Base-by-base conservation (phyloP, 2,113 vertebrate species). In the Megalops atlanticus region DNA sequence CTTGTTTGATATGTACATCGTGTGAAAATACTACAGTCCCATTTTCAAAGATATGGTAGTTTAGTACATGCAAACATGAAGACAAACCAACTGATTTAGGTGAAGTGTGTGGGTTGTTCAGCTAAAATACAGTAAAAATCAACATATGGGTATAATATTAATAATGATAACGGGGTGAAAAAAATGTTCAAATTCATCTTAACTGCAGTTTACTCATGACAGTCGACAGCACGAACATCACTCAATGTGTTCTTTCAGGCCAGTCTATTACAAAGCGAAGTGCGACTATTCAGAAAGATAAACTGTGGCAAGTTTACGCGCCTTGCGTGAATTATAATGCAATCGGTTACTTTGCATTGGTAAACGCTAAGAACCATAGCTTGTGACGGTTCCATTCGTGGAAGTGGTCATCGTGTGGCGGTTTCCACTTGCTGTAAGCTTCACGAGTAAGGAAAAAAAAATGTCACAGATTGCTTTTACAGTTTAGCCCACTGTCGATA, bases 251-350 rank as follows among this genome's bases (percentile, higher is more conserved):
- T 64, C 58, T 18, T 54, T 35, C 43, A 14, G n/a, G 31, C 21
- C 18, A 77, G 72, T 85, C 86, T 74, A 85, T 78, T 31, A 76
- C 80, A 41, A 80, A 39, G 76, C 83, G 78, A 5, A 75, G 76
- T 81, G 68, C 73, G 77, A 74, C 83, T 77, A 78, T 87, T 74
- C 76, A 73, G 69, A 83, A 79, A 82, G 83, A 69, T 58, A 91
- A 89, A 86, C 85, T 85, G 89, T 85, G 88, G 88, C 90, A 64
- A 3, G 83, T 84, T 82, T 74, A 80, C 69, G 78, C 27, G 5
- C 83, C 58, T 77, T 72, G 79, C 82, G 77, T 76, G 86, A 83
- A 86, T 83, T 82, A 87, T 87, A 88, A 84, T 47, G 83, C 41
- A 45, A 54, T n/a, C 77, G 35, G 41, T 84, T 45, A 73, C 52